Evolutionary conservation across 1,140 invertebrate genomes (phyloP), one percentile per base, ranked within the genome.

Genomic region (Physella acuta): DNA sequence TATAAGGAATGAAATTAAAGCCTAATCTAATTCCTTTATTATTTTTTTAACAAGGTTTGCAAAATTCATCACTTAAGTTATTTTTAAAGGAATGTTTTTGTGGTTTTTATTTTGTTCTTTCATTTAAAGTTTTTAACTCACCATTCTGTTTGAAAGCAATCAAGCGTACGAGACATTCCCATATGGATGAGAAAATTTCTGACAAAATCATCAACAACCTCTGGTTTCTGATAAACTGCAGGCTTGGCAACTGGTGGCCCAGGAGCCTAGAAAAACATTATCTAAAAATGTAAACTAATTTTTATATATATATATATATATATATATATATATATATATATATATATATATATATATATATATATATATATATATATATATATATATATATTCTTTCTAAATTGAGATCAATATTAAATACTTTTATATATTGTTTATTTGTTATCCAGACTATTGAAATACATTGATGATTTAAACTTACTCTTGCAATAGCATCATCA

Each of bases 111-210:
- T 11, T 14, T 14, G n/a, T 49, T 49, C n/a, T 14, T n/a, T n/a
- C 44, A 11, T n/a, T 44, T 20, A 8, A 44, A 44, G 20, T 44
- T 44, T 44, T 44, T 5, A 49, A 71, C 69, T 63, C 76, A 85
- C 84, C 84, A 85, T 78, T 86, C 84, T 53, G 82, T 82, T 66
- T 85, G 84, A 67, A 86, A 86, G 53, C 76, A 78, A 65, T 86
- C 82, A 14, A 86, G 64, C 14, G 84, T 82, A 56, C 80, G 74
- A 14, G 73, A 70, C 79, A 86, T 77, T 30, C 79, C 80, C 81
- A 85, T 84, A 49, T 76, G 75, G 26, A 85, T 81, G 2, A 86
- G 75, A 72, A 85, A 86, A 68, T 85, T 85, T 33, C 85, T 70
- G 3, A 86, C 80, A 81, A 83, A 86, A 71, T 86, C 85, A 75